Evolutionary conservation across 1,140 invertebrate genomes (phyloP).

Genomic region (Lithobius niger): DNA sequence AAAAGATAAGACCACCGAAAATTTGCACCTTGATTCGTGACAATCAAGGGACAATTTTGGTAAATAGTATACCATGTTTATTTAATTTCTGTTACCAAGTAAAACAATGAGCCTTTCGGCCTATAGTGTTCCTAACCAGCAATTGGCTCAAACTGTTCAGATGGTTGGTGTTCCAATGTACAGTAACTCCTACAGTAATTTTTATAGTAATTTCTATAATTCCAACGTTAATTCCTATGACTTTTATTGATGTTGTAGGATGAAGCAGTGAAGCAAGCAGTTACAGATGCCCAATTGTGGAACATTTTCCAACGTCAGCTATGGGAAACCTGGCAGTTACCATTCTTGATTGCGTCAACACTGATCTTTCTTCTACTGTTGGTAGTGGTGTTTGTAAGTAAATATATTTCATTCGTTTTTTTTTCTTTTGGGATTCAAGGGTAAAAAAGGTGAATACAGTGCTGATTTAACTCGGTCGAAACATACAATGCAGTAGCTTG

Average conservation of each 20-base stretch:
- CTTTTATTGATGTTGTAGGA: constrained; percentile 11
- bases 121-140: too few relatives aligned
- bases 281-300: constrained; percentile 11
- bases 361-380: constrained; percentile 13
- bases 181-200: constrained; percentile 10
- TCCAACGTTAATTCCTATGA: background rate
- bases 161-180: too few relatives aligned
- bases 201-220: background rate
- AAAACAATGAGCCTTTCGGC: too few relatives aligned
- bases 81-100: too few relatives aligned
- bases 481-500: background rate
- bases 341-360: constrained; percentile 14
- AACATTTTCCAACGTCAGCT: constrained; percentile 16
- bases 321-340: constrained; percentile 18
- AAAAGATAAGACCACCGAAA: too few relatives aligned
- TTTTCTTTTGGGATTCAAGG: background rate
- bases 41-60: too few relatives aligned
- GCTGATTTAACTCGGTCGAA: background rate
- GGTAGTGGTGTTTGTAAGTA: constrained; percentile 15
- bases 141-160: too few relatives aligned
- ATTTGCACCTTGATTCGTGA: too few relatives aligned
- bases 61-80: too few relatives aligned
- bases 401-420: background rate
- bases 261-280: background rate
- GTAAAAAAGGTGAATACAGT: background rate